Evolutionary conservation across 2,113 vertebrate genomes (phyloP).

Genomic region (Zosterops lateralis): DNA sequence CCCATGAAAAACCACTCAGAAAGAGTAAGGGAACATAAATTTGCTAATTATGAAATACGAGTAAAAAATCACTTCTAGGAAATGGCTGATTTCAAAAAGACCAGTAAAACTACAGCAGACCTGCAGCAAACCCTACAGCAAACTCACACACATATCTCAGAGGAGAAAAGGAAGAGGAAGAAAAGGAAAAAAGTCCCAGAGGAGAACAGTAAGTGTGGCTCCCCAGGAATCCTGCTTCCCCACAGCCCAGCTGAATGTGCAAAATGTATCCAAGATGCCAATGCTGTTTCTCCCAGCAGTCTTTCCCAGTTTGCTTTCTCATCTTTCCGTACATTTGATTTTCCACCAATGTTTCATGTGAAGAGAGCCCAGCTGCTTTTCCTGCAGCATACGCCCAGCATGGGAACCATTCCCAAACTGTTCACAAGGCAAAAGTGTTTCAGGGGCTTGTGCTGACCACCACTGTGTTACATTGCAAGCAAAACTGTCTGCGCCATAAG

Average conservation of each 20-base stretch:
- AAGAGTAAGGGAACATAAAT: background rate
- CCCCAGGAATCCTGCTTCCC: background rate
- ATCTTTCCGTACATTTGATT: background rate
- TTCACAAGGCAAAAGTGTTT: background rate
- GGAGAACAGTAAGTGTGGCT: background rate
- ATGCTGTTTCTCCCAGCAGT: background rate
- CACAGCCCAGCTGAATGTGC: background rate
- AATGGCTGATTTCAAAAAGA: background rate
- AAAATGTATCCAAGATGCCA: background rate
- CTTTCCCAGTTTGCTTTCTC: background rate
- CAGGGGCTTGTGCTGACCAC: background rate
- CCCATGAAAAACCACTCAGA: background rate
- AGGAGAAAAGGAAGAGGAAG: background rate
- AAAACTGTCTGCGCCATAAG: background rate
- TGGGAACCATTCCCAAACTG: background rate
- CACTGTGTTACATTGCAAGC: background rate
- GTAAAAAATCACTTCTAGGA: background rate
- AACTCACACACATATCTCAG: background rate
- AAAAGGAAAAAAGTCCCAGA: background rate
- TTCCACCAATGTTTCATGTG: background rate
- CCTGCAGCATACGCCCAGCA: background rate
- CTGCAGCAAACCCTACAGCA: background rate
- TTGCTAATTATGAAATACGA: background rate
- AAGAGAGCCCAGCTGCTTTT: background rate
- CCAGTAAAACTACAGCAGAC: background rate